A percentile compares a stretch with the other conserved stretches of the same genome.
phyloP scores from a whole-genome alignment of 1,140 invertebrate species.

The Adelges cooleyi region DNA sequence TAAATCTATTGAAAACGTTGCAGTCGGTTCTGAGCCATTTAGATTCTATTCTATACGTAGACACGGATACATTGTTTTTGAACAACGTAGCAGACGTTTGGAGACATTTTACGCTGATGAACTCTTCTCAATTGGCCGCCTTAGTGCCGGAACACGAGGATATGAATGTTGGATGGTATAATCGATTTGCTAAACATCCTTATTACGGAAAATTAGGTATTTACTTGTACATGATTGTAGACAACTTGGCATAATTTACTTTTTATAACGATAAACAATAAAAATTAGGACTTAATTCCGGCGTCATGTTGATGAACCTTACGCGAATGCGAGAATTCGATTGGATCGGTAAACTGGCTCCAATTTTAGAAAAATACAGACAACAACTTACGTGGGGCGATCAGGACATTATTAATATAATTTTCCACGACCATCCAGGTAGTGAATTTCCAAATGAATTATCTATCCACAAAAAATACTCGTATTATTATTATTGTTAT shows the following conservation, averaged over 20 bases:
- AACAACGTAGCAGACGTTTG: constrained; percentile 70
- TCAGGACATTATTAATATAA: constrained; percentile 94
- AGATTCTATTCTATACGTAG: constrained; percentile 83
- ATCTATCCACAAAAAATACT: no score
- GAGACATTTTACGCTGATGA: constrained; percentile 71
- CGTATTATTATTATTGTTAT: constrained; percentile 17
- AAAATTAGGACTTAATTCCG: constrained; percentile 83
- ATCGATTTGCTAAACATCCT: constrained; percentile 86
- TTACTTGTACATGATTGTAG: no score
- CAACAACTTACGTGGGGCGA: constrained; percentile 90
- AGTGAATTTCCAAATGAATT: constrained; percentile 29
- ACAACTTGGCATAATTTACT: no score
- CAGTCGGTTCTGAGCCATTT: constrained; percentile 64
- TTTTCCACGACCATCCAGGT: constrained; percentile 82
- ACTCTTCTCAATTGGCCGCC: constrained; percentile 73
- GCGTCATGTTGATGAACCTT: constrained; percentile 94
- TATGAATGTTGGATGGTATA: constrained; percentile 87
- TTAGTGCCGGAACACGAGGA: constrained; percentile 83
- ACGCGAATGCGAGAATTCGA: constrained; percentile 75
- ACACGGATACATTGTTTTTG: constrained; percentile 83
- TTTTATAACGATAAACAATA: no score
- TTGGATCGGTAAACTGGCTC: constrained; percentile 71
- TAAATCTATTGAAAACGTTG: constrained; percentile 30
- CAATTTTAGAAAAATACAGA: constrained; percentile 75
- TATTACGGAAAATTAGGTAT: constrained; percentile 76